A percentile compares a stretch with the other conserved stretches of the same genome.
phyloP scores from a whole-genome alignment of 2,113 vertebrate species.

The Scopus umbretta region DNA sequence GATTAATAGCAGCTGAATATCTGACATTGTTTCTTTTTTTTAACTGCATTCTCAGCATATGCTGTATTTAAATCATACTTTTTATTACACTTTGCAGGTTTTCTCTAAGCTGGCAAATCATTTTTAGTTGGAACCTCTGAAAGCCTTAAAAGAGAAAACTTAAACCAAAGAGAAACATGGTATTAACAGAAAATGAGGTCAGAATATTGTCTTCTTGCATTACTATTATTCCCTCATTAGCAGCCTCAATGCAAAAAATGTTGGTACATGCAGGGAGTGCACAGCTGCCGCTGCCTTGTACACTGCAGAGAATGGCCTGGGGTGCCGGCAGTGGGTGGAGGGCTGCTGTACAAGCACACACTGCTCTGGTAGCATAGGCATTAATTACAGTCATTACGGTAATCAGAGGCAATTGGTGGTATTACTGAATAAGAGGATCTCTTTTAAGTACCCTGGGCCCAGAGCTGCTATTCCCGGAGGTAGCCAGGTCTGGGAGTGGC shows the following conservation, averaged over 20 bases:
- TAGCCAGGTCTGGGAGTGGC: not conserved
- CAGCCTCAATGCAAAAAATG: not conserved
- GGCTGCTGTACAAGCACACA: not conserved
- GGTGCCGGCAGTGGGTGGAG: not conserved
- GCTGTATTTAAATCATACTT: not conserved
- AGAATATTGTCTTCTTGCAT: not conserved
- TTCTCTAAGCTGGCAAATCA: not conserved
- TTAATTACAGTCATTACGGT: conserved; percentile 2
- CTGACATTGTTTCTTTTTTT: not conserved
- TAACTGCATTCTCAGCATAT: not conserved
- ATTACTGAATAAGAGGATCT: not conserved
- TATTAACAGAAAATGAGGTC: not conserved
- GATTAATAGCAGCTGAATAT: not conserved
- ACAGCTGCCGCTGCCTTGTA: rapidly evolving
- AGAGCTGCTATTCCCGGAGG: not conserved
- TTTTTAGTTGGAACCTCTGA: not conserved
- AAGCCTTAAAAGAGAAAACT: not conserved
- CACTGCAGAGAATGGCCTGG: not conserved
- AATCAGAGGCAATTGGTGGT: not conserved
- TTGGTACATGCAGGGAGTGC: not conserved
- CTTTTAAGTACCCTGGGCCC: not conserved
- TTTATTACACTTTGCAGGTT: not conserved
- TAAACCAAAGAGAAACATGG: not conserved
- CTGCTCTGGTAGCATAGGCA: not conserved
- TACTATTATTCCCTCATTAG: not conserved